phyloP scores from a whole-genome alignment of 2,888 invertebrate genomes.

The Helobdella robusta region DNA sequence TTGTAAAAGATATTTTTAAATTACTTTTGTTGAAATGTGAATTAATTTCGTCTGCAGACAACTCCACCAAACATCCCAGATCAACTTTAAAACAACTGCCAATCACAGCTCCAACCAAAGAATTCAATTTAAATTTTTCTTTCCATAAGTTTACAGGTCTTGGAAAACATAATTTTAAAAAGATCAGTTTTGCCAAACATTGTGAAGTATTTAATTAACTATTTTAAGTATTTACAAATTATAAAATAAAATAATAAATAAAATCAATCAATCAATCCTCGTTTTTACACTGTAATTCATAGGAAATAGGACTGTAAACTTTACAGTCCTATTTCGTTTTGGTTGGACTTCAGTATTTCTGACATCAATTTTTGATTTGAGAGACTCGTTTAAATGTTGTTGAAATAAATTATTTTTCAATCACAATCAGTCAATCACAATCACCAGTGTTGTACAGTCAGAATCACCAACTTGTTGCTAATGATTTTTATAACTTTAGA shows the following conservation, averaged over 20 bases:
- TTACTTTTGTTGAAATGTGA: neutral
- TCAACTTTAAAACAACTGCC: conserved; percentile 10
- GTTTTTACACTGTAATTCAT: too few relatives aligned
- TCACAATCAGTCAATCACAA: neutral
- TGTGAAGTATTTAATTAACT: neutral
- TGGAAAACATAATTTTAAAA: neutral
- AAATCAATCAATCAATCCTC: too few relatives aligned
- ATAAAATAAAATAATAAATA: neutral
- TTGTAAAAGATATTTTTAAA: neutral
- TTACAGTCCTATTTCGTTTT: conserved; percentile 1
- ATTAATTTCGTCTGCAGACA: conserved; percentile 7
- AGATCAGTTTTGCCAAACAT: neutral
- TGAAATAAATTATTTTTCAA: conserved; percentile 7
- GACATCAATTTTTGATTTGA: too few relatives aligned
- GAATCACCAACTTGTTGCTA: neutral
- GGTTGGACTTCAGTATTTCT: neutral
- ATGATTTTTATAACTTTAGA: conserved; percentile 10
- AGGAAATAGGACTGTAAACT: conserved; percentile 4
- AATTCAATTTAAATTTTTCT: conserved; percentile 16
- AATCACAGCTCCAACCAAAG: conserved; percentile 6
- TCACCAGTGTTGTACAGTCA: neutral
- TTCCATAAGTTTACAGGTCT: conserved; percentile 5
- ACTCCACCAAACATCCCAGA: neutral
- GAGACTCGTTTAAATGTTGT: neutral
- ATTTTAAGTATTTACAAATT: neutral